Evolutionary conservation across 1,140 invertebrate genomes (phyloP), one percentile per base, ranked within the genome.

Genomic region (Euschistus heros): DNA sequence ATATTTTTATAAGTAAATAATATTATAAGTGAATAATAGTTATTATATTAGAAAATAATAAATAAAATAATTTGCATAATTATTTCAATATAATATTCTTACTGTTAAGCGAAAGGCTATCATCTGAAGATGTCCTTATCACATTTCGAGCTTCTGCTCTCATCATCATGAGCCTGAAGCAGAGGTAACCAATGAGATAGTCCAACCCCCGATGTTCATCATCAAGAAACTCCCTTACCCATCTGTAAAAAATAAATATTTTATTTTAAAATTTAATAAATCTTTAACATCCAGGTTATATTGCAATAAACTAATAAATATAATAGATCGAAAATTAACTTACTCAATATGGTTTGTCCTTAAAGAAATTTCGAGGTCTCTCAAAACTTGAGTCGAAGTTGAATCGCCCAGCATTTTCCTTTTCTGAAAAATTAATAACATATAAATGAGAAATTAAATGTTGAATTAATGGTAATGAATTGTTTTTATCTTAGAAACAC

Each of bases 261-360:
- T 42, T 59, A 15, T 37, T 26, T 59, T 59, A 10, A 62, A 61
- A 10, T 30, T n/a, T 24, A 66, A 52, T n/a, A 52, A 62, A 62
- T 44, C 13, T 30, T 52, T 3, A 64, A 24, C 8, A 17, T 57
- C 33, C 37, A 33, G 7, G 2, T 10, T 30, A 7, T 37, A 22
- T 20, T 5, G 7, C 2, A 64, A 22, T 10, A 37, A 6, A 47
- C 15, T 4, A 6, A 20, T n/a, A 47, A 20, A 50, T 50, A n/a
- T 37, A 37, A 37, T 13, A 37, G 3, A 10, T 37, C 13, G 2
- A 50, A 50, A 1, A 27, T 26, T 33, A 68, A 81, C 89, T 87
- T 81, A 95, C 92, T 99, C 96, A 73, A 99, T 99, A 75, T 97
- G 92, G 81, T 99, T 99, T 54, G 97, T 99, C 71, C 97, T 83